Base-by-base conservation (phyloP, 1,140 invertebrate species). In the Drosophila santomea region DNA sequence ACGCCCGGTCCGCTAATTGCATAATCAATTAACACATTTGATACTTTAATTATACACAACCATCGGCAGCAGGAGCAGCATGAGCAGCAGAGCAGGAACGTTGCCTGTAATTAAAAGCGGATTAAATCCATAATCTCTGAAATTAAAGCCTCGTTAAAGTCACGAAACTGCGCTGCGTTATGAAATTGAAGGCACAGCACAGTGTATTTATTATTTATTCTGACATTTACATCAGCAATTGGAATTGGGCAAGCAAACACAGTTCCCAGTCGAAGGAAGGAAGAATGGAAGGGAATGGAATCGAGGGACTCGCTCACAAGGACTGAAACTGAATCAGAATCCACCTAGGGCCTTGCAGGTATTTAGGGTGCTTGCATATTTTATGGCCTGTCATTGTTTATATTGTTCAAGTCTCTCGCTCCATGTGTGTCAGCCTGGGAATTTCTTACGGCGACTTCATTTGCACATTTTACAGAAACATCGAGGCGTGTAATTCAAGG, bases 391-490 rank as follows among this genome's bases (percentile, higher is more conserved):
- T 78, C 84, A 78, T 83, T 88, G 84, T 88, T 88, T 61, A 67
- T 83, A 83, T 79, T 68, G 64, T 67, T 79, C 55, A 69, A 56
- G 71, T 55, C 56, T 58, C 54, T 41, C 38, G 45, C 43, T 63
- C 8, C 61, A 41, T 77, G 58, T 51, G 45, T 51, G 43, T 15
- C 48, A 45, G 58, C 43, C 5, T 75, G 48, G 41, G 66, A 67
- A 41, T 57, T 57, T 57, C 61, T 79, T 79, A 61, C 69, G 68
- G 72, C 72, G 68, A 88, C 78, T 88, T 88, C 84, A 88, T 88
- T 88, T 88, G 73, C 84, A 88, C 83, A 88, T 88, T 88, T 88
- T 88, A 60, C 62, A 59, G 66, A 83, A 83, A 88, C 84, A 90
- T 72, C 80, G 84, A 73, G 75, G 74, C 77, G 84, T 84, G 73